phyloP scores from a whole-genome alignment of 2,113 vertebrate species.

The Carassius carassius region DNA sequence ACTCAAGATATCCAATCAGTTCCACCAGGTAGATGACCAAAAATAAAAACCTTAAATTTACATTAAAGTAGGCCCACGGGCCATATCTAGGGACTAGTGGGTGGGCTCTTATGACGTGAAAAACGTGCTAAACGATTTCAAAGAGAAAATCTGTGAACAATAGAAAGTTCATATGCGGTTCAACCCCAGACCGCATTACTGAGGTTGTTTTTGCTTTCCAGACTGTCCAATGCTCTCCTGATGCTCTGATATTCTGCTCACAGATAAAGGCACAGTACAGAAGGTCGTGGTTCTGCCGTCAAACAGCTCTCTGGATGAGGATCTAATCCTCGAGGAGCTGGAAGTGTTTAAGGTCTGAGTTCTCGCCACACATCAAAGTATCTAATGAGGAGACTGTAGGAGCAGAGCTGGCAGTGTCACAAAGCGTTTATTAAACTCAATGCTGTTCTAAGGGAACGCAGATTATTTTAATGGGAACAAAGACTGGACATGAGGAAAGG shows the following conservation, averaged over 20 bases:
- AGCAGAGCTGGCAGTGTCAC: constrained; percentile 36
- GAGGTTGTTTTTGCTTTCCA: constrained; percentile 4
- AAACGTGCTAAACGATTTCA: background rate
- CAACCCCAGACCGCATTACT: background rate
- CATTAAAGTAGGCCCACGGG: background rate
- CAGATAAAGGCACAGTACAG: constrained; percentile 93
- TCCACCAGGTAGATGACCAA: background rate
- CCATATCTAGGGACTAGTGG: background rate
- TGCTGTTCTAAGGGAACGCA: background rate
- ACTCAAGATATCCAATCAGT: background rate
- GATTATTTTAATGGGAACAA: constrained; percentile 15
- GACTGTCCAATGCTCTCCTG: constrained; percentile 11
- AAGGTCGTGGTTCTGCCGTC: constrained; percentile 92
- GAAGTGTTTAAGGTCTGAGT: constrained; percentile 93
- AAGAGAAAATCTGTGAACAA: background rate
- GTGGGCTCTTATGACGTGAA: background rate
- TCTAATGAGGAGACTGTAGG: background rate
- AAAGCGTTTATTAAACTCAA: constrained; percentile 1
- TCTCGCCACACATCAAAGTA: constrained; percentile 25
- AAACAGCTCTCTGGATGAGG: constrained; percentile 85
- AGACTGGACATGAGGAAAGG: constrained; percentile 1
- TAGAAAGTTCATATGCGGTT: background rate
- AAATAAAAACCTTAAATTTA: background rate
- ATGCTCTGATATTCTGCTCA: constrained; percentile 43
- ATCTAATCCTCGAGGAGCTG: constrained; percentile 96